Conservation (phyloP, 2,113 vertebrate genomes). For the Larimichthys crocea region DNA sequence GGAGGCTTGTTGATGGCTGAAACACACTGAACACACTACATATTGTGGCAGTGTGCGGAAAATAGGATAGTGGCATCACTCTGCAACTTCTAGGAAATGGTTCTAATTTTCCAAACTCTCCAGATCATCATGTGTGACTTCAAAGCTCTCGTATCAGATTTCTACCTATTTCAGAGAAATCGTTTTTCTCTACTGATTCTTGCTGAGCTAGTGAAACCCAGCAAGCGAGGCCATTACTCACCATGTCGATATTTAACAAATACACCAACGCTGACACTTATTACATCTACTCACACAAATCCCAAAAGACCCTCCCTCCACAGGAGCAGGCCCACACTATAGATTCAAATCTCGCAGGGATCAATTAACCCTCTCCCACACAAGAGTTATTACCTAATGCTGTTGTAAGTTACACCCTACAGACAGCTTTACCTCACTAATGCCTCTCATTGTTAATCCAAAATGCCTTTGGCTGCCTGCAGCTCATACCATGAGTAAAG, state of each 20-base stretch:
- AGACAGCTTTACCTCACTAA: conserved; percentile 44
- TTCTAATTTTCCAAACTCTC: not conserved
- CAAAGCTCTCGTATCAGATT: not conserved
- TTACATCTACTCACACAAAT: conserved; percentile 18
- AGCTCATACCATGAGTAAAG: not conserved
- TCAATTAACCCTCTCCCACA: conserved; percentile 62
- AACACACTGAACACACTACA: conserved; percentile 5
- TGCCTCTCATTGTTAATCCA: not conserved
- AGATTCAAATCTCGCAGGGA: conserved; percentile 62
- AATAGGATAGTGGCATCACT: conserved; percentile 8
- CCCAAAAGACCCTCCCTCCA: conserved; percentile 29
- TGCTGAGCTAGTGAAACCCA: conserved; percentile 25
- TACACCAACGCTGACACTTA: conserved; percentile 4
- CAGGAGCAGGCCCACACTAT: conserved; percentile 24
- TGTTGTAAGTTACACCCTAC: conserved; percentile 34
- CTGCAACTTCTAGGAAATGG: conserved; percentile 20
- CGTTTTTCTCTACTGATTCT: not conserved
- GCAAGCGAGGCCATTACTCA: conserved; percentile 17
- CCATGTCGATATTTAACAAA: conserved; percentile 24
- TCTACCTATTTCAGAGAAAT: not conserved
- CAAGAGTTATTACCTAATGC: conserved; percentile 48
- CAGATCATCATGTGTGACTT: not conserved
- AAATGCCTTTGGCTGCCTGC: conserved; percentile 9
- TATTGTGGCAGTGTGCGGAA: conserved; percentile 6
- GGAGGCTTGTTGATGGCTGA: conserved; percentile 34